Evolutionary conservation across 2,797 vertebrate species (phyloP).

Genomic region (Taeniopygia guttata): DNA sequence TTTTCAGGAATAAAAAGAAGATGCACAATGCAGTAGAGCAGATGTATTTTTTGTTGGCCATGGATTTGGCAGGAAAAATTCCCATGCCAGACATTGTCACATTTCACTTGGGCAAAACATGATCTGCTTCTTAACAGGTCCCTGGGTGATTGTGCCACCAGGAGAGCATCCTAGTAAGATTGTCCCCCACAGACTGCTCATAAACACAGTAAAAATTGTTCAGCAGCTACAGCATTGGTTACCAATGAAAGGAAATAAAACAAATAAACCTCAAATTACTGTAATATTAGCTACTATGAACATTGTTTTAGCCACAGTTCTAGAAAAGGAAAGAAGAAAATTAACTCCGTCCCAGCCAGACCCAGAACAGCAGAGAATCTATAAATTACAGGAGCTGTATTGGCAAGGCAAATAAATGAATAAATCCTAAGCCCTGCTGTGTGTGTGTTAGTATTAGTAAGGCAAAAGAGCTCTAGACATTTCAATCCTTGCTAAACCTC

Average conservation of each 20-base stretch:
- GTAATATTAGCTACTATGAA: background rate
- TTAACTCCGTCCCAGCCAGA: background rate
- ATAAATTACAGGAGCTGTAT: background rate
- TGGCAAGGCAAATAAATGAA: background rate
- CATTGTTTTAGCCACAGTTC: background rate
- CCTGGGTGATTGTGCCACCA: background rate
- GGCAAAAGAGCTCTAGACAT: background rate
- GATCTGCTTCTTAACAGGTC: background rate
- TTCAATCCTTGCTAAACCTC: background rate
- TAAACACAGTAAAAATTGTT: background rate
- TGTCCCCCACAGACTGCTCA: background rate
- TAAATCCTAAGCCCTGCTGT: background rate
- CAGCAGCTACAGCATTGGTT: background rate
- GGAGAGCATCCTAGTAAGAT: background rate
- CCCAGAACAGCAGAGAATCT: background rate
- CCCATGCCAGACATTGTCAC: background rate
- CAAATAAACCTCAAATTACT: background rate
- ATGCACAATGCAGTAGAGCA: background rate
- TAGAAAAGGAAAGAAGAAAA: background rate
- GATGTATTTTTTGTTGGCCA: background rate
- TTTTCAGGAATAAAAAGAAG: background rate
- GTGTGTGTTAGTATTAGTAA: background rate
- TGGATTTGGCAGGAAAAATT: background rate
- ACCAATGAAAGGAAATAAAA: background rate
- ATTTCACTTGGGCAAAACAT: background rate